These are phyloP conservation scores for Pegoplata infirma DNA, from an alignment of 2,888 invertebrate species.

Conservation along the genomic window DNA sequence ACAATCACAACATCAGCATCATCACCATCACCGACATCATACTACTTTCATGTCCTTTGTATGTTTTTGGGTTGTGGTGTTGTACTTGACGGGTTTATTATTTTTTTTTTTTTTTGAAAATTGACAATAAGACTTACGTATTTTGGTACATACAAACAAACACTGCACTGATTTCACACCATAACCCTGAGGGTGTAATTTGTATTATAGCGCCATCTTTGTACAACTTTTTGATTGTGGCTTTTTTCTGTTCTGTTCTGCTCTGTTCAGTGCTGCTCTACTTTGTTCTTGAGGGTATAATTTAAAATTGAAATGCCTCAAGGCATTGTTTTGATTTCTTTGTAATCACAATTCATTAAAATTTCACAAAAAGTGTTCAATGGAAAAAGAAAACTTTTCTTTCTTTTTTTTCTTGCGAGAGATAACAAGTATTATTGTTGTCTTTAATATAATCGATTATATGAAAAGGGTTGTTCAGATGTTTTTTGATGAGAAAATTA, in stretches of 20 bases:
- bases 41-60: conserved; percentile 2
- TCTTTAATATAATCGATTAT: no score
- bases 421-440: neutral
- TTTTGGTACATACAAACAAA: conserved; percentile 49
- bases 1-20: conserved; percentile 46
- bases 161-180: conserved; percentile 62
- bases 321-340: conserved; percentile 76
- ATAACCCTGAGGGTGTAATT: conserved; percentile 73
- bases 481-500: no score
- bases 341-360: conserved; percentile 76
- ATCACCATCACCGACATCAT: conserved; percentile 26
- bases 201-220: conserved; percentile 71
- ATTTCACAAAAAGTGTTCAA: conserved; percentile 9
- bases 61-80: conserved; percentile 43
- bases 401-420: conserved; percentile 52
- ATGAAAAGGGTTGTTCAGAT: no score
- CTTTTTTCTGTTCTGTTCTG: conserved; percentile 30
- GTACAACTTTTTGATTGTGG: conserved; percentile 60
- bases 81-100: conserved; percentile 62
- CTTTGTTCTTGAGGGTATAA: conserved; percentile 63
- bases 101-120: no score
- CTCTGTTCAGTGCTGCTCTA: conserved; percentile 40
- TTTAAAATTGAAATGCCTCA: conserved; percentile 75
- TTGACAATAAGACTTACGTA: neutral
- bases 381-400: conserved; percentile 65